phyloP scores from a whole-genome alignment of 2,888 invertebrate genomes.

The Pseudeuparius sepicola region DNA sequence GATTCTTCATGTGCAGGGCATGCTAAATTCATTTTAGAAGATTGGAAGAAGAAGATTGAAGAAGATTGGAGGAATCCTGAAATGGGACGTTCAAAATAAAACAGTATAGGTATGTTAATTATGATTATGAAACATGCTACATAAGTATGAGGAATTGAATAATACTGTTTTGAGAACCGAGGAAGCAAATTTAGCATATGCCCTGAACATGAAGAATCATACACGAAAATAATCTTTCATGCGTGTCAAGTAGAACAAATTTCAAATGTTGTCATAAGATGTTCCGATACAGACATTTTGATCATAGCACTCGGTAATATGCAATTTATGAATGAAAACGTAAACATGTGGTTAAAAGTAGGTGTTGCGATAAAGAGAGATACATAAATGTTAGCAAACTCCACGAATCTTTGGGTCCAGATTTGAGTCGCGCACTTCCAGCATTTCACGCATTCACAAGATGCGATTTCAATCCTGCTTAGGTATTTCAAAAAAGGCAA shows the following conservation, averaged over 20 bases:
- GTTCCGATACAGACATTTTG: conserved; percentile 23
- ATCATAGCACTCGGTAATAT: conserved; percentile 25
- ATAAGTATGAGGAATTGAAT: too few species aligned
- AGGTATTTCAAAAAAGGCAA: too few species aligned
- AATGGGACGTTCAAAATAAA: conserved; percentile 14
- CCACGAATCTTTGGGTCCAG: conserved; percentile 11
- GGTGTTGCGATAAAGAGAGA: conserved; percentile 22
- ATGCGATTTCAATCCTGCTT: too few species aligned
- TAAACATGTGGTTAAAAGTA: conserved; percentile 20
- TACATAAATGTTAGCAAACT: conserved; percentile 15
- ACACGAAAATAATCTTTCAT: conserved; percentile 21
- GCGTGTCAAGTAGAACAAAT: conserved; percentile 19
- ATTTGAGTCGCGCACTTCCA: conserved; percentile 14
- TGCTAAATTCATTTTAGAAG: too few species aligned
- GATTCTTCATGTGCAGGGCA: too few species aligned
- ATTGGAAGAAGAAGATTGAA: too few species aligned
- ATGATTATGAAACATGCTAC: conserved; percentile 12
- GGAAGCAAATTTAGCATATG: too few species aligned
- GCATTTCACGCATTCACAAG: conserved; percentile 19
- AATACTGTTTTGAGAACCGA: too few species aligned
- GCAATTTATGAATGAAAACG: conserved; percentile 21
- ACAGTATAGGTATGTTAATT: conserved; percentile 11
- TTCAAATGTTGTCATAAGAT: conserved; percentile 23
- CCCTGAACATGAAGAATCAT: conserved; percentile 23
- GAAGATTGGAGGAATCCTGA: too few species aligned